Evolutionary conservation across 2,888 invertebrate genomes (phyloP).

Genomic region (Coleophora flavipennella): DNA sequence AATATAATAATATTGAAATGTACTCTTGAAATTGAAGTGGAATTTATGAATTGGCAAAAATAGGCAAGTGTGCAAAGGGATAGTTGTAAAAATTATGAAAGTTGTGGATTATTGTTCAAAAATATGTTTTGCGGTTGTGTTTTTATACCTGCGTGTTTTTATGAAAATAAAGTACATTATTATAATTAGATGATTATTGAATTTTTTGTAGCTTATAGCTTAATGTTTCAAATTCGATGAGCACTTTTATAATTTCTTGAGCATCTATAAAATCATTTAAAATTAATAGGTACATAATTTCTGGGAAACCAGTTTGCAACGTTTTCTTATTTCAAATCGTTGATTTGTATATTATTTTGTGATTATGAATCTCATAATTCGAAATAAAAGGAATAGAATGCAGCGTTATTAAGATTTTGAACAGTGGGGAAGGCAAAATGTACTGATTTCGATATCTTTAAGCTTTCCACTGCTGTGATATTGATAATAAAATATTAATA

Average conservation of each 20-base stretch:
- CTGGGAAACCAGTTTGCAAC: no score
- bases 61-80: conserved; percentile 42
- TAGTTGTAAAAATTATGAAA: conserved; percentile 13
- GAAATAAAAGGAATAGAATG: no score
- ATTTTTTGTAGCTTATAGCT: conserved; percentile 11
- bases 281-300: no score
- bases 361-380: no score
- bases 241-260: conserved; percentile 4
- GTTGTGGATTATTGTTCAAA: conserved; percentile 28
- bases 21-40: not conserved
- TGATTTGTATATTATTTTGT: no score
- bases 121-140: conserved; percentile 36
- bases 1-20: not conserved
- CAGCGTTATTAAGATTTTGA: no score
- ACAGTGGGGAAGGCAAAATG: not conserved
- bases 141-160: conserved; percentile 16
- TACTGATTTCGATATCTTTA: conserved; percentile 11
- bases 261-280: no score
- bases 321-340: no score
- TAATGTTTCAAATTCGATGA: conserved; percentile 16
- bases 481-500: conserved; percentile 34
- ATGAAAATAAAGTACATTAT: no score
- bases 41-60: conserved; percentile 13
- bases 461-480: conserved; percentile 40
- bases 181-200: conserved; percentile 1